Conservation (phyloP, 2,888 invertebrate genomes). For the Caenorhabditis sp. region DNA sequence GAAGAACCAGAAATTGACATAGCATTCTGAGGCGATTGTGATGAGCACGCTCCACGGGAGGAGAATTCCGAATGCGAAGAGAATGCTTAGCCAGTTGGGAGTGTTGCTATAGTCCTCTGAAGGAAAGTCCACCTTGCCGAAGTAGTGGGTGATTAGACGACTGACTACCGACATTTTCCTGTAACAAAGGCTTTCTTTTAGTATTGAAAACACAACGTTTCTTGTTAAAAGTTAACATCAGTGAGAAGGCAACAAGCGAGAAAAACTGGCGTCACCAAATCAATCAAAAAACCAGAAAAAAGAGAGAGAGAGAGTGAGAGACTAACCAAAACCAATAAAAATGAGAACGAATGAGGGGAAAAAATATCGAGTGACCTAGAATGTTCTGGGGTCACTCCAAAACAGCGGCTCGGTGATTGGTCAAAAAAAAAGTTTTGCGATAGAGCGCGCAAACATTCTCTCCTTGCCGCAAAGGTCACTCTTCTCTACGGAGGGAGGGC, state of each 20-base stretch:
- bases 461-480: not conserved
- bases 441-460: not conserved
- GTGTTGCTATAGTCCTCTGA: slow-evolving; percentile 59
- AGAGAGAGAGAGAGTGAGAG: not conserved
- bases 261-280: no score
- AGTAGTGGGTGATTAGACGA: slow-evolving; percentile 18
- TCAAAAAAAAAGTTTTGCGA: slow-evolving; percentile 10
- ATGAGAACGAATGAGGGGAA: not conserved
- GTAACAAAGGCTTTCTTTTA: no score
- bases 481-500: no score
- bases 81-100: slow-evolving; percentile 91
- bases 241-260: no score
- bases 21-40: slow-evolving; percentile 86
- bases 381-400: no score
- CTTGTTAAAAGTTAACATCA: no score
- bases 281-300: not conserved
- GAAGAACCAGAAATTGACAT: slow-evolving; percentile 91
- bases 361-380: not conserved
- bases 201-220: no score
- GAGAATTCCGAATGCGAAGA: slow-evolving; percentile 94
- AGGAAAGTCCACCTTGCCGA: slow-evolving; percentile 11
- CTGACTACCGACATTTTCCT: slow-evolving; percentile 17
- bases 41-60: slow-evolving; percentile 99
- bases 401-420: not conserved
- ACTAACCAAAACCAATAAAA: not conserved